Base-by-base conservation (phyloP, 1,140 invertebrate species). In the Dreissena rostriformis region DNA sequence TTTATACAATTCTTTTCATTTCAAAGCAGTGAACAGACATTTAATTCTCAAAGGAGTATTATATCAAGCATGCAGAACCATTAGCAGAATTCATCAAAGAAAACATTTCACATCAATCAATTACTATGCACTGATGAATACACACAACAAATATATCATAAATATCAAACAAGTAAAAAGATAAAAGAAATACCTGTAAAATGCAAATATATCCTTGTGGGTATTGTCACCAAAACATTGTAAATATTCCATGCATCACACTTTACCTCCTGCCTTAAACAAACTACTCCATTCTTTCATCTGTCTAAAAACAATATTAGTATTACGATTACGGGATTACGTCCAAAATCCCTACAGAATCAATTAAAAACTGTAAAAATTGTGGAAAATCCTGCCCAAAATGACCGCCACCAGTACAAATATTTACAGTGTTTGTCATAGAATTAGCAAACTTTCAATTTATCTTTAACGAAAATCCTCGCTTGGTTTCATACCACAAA, bases 271-370 rank as follows among this genome's bases (percentile, higher is more conserved):
- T 51, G 39, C 49, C 49, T 72, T 72, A 72, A 72, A 72, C 70
- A 51, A 72, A 72, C 70, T 72, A 19, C 53, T 52, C 53, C 72
- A 74, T 74, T 74, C 72, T 74, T 74, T 74, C 57, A 74, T 74
- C 72, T 55, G 52, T 28, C 17, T 55, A 55, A 74, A 61, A 74
- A 74, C 72, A 74, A 74, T 74, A 74, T 74, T 74, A 74, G 72
- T 61, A 28, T 74, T 74, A 19, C 55, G 72, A 74, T 74, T 74
- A 74, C n/a, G 19, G 26, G 72, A 74, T 74, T 74, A 74, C 28
- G 10, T 55, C 28, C 49, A 17, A 52, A 74, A 61, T 55, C 57
- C 57, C 51, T 28, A 12, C 22, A 11, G 24, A 55, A 17, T 74
- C 53, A 74, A 17, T 74, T 8, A 61, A 17, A 55, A 28, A 74